These are phyloP conservation scores for Sicus ferrugineus DNA, from an alignment of 2,888 invertebrate species.

Conservation along the genomic window DNA sequence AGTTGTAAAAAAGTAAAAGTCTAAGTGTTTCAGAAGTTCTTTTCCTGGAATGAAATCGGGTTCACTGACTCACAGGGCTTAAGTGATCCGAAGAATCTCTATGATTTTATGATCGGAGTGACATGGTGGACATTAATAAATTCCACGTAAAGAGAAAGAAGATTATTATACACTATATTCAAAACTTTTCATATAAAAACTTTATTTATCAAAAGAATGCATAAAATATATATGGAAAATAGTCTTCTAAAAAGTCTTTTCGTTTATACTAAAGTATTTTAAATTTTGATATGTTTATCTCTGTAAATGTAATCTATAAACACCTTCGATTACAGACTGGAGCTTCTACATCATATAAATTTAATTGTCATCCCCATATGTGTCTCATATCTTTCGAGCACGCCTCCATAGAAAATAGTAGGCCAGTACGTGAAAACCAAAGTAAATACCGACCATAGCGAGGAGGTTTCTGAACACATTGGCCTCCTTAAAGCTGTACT, in stretches of 20 bases:
- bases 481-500: constrained; percentile 74
- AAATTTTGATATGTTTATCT: not conserved
- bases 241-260: not conserved
- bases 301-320: no score
- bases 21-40: no score
- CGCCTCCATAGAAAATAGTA: constrained; percentile 73
- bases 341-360: not conserved
- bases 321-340: not conserved
- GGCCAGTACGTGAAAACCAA: constrained; percentile 75
- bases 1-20: not conserved
- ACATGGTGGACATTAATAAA: no score
- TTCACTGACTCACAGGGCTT: no score
- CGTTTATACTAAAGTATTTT: not conserved
- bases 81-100: no score
- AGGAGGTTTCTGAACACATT: constrained; percentile 73
- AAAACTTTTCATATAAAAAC: no score
- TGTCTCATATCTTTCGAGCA: constrained; percentile 66
- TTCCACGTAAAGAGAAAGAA: no score
- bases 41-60: no score
- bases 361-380: constrained; percentile 15
- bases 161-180: no score
- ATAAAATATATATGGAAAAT: not conserved
- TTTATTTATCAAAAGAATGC: no score
- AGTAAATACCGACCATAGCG: constrained; percentile 72
- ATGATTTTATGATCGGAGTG: no score